Conservation (phyloP, 2,113 vertebrate species). For the Oreochromis tanganicae region DNA sequence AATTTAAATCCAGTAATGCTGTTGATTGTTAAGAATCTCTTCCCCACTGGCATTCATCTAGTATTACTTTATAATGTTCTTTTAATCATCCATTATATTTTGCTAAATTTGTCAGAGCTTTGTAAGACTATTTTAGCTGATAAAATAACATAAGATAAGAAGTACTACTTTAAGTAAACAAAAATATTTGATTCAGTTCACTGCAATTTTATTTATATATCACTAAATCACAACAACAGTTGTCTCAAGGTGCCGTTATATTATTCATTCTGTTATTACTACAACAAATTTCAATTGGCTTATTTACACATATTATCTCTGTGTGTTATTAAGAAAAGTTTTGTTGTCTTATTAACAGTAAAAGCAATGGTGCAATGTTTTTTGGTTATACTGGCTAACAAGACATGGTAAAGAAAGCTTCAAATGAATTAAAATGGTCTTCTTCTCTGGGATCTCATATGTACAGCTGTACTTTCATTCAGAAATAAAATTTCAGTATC, state of each 20-base stretch:
- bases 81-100: background rate
- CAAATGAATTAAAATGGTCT: background rate
- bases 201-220: background rate
- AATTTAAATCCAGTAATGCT: background rate
- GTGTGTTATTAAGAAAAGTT: background rate
- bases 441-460: background rate
- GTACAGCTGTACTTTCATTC: background rate
- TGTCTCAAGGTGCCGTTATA: background rate
- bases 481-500: background rate
- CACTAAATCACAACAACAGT: background rate
- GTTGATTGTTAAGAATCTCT: background rate
- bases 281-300: background rate
- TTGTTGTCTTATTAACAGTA: background rate
- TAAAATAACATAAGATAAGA: background rate
- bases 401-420: background rate
- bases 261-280: background rate
- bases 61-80: background rate
- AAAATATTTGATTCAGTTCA: background rate
- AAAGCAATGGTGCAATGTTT: background rate
- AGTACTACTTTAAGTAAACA: background rate
- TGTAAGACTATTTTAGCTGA: background rate
- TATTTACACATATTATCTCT: background rate
- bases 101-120: background rate
- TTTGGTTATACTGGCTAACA: background rate
- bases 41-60: background rate